Base-by-base conservation (phyloP, 1,140 invertebrate genomes). In the Nixonia krombeini region DNA sequence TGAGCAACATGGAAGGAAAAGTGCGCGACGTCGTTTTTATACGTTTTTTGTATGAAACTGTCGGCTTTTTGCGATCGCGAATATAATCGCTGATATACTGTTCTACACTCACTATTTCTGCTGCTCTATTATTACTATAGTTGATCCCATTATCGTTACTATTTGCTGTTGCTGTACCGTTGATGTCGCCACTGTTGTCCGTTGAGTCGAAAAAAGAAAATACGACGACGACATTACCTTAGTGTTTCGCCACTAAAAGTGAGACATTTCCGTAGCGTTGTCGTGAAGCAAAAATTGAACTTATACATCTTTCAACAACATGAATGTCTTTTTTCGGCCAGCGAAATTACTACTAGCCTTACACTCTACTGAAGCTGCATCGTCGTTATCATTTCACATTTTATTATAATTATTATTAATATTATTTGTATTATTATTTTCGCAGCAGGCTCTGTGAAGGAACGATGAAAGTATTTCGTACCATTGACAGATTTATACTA, bases 381-480 rank as follows among this genome's bases (percentile, higher is more conserved):
- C 51, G 42, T 55, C 29, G 63, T 66, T 67, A 56, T 67, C 46
- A 44, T 61, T 61, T 40, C 46, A 45, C 50, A 59, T 45, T 45
- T 45, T 56, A 38, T 50, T 49, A 57, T 67, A n/a, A n/a, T n/a
- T n/a, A n/a, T n/a, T n/a, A n/a, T n/a, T n/a, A n/a, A n/a, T n/a
- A n/a, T n/a, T n/a, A n/a, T n/a, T n/a, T n/a, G n/a, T n/a, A n/a
- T n/a, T n/a, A 56, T 61, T 51, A 49, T 58, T 57, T 62, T 68
- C 65, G 53, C 65, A 68, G 65, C 65, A 56, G 65, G 65, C 52
- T 63, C 65, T 68, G 65, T 68, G 65, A 68, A 68, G 51, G 44
- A 53, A 29, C 57, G 25, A 40, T 35, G 58, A 62, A 68, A 62
- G 65, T 68, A 58, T 58, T 68, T 68, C 52, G 42, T 53, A 49